A percentile compares a stretch with the other conserved stretches of the same genome.
phyloP scores from a whole-genome alignment of 2,888 invertebrate genomes.

The Epinotia brunnichana region DNA sequence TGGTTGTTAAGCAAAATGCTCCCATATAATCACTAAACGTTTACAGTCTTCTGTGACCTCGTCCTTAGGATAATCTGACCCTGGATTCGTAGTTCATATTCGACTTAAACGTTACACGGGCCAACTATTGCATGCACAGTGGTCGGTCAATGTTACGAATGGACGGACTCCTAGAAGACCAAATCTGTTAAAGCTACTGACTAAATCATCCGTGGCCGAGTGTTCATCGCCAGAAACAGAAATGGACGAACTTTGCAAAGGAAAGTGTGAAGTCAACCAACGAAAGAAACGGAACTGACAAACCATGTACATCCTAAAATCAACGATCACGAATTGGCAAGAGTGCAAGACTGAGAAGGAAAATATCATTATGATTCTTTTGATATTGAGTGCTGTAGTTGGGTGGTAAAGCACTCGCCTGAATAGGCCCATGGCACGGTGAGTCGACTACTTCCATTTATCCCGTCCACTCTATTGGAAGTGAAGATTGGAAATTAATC shows the following conservation, averaged over 20 bases:
- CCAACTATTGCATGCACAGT: no score
- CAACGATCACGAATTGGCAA: no score
- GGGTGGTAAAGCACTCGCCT: not conserved
- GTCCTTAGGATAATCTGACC: not conserved
- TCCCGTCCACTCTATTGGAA: constrained; percentile 35
- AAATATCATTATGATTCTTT: no score
- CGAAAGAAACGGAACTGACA: no score
- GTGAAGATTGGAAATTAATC: constrained; percentile 42
- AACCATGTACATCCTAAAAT: no score
- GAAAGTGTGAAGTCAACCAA: no score
- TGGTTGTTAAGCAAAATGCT: not conserved
- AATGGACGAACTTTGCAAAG: not conserved
- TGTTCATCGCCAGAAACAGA: not conserved
- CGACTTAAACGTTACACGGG: no score
- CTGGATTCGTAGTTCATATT: no score
- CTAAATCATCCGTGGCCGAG: not conserved
- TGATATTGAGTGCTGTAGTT: no score
- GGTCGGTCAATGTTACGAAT: no score
- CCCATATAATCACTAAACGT: not conserved
- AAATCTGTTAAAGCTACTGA: not conserved
- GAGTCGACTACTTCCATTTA: constrained; percentile 31
- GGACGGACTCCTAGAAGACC: no score
- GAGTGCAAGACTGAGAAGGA: no score
- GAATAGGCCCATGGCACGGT: constrained; percentile 21
- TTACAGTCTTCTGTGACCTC: not conserved